phyloP scores from a whole-genome alignment of 2,888 invertebrate genomes.

The Nemurella pictetii region DNA sequence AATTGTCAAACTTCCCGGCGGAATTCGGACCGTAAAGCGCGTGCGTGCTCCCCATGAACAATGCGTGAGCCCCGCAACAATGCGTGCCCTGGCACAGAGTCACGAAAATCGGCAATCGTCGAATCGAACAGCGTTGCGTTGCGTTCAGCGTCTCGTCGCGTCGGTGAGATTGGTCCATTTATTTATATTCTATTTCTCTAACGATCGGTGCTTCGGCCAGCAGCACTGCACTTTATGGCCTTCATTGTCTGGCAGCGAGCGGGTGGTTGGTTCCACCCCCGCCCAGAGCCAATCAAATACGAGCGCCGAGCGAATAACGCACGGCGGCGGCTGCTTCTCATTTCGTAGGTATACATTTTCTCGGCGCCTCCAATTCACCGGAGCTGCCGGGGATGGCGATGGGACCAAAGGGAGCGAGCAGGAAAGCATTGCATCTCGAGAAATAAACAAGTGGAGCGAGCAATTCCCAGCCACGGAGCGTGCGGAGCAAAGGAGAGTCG shows the following conservation, averaged over 20 bases:
- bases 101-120: no score
- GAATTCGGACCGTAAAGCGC: neutral
- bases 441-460: conserved; percentile 1
- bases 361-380: neutral
- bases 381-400: neutral
- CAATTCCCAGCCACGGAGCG: conserved; percentile 14
- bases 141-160: neutral
- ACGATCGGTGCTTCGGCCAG: neutral
- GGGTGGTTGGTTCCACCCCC: neutral
- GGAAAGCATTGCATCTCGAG: neutral
- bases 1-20: neutral
- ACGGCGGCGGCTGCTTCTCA: neutral
- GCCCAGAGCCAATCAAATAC: neutral
- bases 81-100: no score
- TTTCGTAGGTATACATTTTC: neutral
- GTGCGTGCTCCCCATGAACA: no score
- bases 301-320: neutral
- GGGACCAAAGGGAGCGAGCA: neutral
- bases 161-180: neutral
- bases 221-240: neutral
- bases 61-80: no score
- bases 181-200: neutral
- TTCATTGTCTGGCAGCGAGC: neutral
- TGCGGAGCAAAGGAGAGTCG: neutral
- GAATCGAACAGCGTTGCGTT: neutral